Evolutionary conservation across 2,888 invertebrate genomes (phyloP).

Genomic region (Maniola hyperantus): DNA sequence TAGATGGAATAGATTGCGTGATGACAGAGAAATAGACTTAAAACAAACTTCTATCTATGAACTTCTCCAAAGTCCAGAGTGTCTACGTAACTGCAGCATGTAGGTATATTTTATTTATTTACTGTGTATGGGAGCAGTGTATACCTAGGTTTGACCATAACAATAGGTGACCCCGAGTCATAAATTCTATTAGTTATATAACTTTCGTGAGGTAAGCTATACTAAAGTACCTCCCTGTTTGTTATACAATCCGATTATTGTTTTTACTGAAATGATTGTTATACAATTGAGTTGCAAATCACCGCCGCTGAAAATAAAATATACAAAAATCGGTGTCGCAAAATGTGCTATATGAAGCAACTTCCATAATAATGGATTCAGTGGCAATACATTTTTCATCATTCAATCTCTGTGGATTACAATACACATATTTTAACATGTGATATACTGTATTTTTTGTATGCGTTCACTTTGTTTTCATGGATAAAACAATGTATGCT

Average conservation of each 20-base stretch:
- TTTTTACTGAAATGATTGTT: neutral
- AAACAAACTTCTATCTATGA: no score
- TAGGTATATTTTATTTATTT: no score
- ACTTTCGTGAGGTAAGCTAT: no score
- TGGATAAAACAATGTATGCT: neutral
- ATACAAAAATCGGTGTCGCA: neutral
- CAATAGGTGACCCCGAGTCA: no score
- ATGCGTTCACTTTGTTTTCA: neutral
- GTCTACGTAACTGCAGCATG: no score
- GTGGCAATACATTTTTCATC: conserved; percentile 67
- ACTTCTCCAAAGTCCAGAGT: no score
- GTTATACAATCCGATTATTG: no score
- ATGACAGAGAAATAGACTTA: no score
- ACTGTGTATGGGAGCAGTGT: no score
- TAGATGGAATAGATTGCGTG: neutral
- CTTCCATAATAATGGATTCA: conserved; percentile 61
- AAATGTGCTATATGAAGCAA: conserved; percentile 56
- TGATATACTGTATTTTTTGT: neutral
- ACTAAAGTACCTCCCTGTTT: no score
- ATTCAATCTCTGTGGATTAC: conserved; percentile 56
- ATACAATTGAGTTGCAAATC: neutral
- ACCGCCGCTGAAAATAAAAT: conserved; percentile 3
- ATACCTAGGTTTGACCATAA: no score
- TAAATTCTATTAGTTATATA: no score
- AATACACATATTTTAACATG: conserved; percentile 5